These are phyloP conservation scores for Itoplectis maculator DNA, from an alignment of 2,888 invertebrate genomes.

Conservation along the genomic window DNA sequence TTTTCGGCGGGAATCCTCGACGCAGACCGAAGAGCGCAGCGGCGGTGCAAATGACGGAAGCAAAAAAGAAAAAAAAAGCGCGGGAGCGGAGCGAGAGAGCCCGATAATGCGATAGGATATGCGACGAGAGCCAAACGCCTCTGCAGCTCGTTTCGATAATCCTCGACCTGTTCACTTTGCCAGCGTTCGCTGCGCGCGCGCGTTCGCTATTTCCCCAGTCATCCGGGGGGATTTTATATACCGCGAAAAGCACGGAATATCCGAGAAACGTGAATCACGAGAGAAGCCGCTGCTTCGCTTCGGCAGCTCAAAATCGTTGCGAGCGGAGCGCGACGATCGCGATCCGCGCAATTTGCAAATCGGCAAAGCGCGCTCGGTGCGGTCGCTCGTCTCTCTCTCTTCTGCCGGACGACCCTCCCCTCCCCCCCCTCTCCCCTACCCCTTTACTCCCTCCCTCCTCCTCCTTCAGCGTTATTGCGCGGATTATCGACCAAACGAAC, in stretches of 20 bases:
- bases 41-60: background rate
- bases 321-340: slow-evolving; percentile 19
- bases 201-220: slow-evolving; percentile 32
- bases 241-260: slow-evolving; percentile 59
- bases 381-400: too few species aligned
- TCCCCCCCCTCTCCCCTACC: too few species aligned
- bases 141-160: slow-evolving; percentile 44
- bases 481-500: slow-evolving; percentile 67
- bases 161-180: slow-evolving; percentile 56
- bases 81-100: background rate
- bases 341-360: slow-evolving; percentile 57
- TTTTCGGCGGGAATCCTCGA: background rate
- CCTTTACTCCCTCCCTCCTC: slow-evolving; percentile 2
- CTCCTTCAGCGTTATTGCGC: slow-evolving; percentile 46
- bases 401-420: too few species aligned
- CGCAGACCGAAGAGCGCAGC: background rate
- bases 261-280: slow-evolving; percentile 55
- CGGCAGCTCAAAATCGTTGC: slow-evolving; percentile 13
- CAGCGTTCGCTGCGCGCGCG: slow-evolving; percentile 12
- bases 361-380: slow-evolving; percentile 40
- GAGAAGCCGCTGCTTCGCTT: background rate
- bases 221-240: slow-evolving; percentile 45
- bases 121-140: slow-evolving; percentile 28
- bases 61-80: slow-evolving; percentile 21
- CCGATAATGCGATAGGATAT: slow-evolving; percentile 27